Evolutionary conservation across 2,888 invertebrate species (phyloP), one percentile per base, ranked within the genome.

Genomic region (Archips crataeganus): DNA sequence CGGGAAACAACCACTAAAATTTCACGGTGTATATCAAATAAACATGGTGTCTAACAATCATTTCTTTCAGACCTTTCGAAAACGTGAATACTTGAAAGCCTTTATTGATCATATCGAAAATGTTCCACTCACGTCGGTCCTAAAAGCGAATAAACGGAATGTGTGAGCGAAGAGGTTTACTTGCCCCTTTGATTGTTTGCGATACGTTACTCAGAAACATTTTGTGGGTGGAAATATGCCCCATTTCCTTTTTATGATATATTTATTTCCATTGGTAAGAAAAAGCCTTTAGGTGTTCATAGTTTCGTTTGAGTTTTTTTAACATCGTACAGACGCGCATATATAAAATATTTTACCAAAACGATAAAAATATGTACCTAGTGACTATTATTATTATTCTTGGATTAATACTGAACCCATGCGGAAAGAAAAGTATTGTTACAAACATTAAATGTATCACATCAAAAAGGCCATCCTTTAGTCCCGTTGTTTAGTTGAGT

Each of bases 161-260:
- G 87, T 87, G 84, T 81, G 82, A 82, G 84, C 85, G 87, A 88
- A 89, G 80, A 86, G 87, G 86, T 88, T 89, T 88, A 81, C 85
- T 85, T 84, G 85, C 82, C 85, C 65, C 86, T 88, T 89, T 90
- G 89, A 90, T 90, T 90, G 87, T 87, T 87, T 87, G 87, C 85
- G 82, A 87, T 88, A 88, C 81, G 80, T 85, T 83, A 79, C 77
- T 79, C 77, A 75, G 79, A 80, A 82, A 83, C 79, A 77, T 82
- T 82, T 80, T 77, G 71, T 75, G 77, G 71, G 67, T 67, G 75
- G 74, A 77, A 79, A 75, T 45, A 11, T 64, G 47, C 36, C 36
- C 13, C 32, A 42, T 79, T 78, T 75, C 76, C 76, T 75, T 75
- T 65, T 75, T 66, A 78, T 81, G 80, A 83, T 84, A 84, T 83